Percentiles rank a stretch among this genome's conserved stretches.
These are phyloP conservation scores for Pinna nobilis DNA, from an alignment of 1,140 invertebrate species.

Conservation along the genomic window DNA sequence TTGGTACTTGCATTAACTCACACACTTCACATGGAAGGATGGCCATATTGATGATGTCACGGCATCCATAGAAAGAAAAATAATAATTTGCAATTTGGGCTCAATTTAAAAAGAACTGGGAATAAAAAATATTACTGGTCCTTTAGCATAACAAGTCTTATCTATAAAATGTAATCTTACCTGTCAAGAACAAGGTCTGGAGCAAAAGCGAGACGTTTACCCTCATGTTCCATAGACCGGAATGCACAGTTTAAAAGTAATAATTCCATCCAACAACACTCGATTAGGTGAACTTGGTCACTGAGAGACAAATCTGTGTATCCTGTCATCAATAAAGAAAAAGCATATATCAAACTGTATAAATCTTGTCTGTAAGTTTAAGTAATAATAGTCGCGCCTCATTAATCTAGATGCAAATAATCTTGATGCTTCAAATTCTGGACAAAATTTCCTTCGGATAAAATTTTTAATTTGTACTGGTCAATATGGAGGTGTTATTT, in stretches of 20 bases:
- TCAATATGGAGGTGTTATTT: too few relatives aligned
- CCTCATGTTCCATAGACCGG: slow-evolving; percentile 67
- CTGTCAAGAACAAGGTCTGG: slow-evolving; percentile 69
- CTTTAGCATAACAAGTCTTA: too few relatives aligned
- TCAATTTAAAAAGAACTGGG: too few relatives aligned
- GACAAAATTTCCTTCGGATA: too few relatives aligned
- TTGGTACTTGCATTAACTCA: too few relatives aligned
- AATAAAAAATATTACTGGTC: too few relatives aligned
- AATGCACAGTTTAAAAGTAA: slow-evolving; percentile 68
- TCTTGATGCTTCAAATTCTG: too few relatives aligned
- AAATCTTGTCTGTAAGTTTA: neutral
- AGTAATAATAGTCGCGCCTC: too few relatives aligned
- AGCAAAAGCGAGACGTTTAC: slow-evolving; percentile 66
- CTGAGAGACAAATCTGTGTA: slow-evolving; percentile 67
- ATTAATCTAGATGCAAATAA: too few relatives aligned
- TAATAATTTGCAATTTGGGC: too few relatives aligned
- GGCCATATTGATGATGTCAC: neutral
- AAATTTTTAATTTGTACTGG: too few relatives aligned
- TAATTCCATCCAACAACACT: slow-evolving; percentile 72
- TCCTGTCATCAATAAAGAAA: slow-evolving; percentile 46
- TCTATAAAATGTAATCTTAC: slow-evolving; percentile 35
- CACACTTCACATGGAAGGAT: too few relatives aligned
- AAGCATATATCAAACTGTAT: neutral
- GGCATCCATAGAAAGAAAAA: neutral
- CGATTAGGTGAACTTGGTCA: slow-evolving; percentile 70